A percentile compares a stretch with the other conserved stretches of the same genome.
Evolutionary conservation across 2,113 vertebrate species (phyloP).

Genomic region (Odocoileus virginianus): DNA sequence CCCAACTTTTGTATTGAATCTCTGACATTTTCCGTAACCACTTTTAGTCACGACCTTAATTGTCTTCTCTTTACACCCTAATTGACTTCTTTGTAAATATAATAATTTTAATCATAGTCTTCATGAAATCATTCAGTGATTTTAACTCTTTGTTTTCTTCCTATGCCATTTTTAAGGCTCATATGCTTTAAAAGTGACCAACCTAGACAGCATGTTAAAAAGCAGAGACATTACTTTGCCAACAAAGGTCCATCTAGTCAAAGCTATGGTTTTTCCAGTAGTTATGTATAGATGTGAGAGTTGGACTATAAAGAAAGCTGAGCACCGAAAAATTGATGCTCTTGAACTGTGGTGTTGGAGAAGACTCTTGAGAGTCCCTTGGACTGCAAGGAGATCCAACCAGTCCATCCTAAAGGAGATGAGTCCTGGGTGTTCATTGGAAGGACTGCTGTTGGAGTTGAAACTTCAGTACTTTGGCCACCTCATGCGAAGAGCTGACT

Average conservation of each 20-base stretch:
- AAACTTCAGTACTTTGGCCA: not conserved
- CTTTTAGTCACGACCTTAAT: not conserved
- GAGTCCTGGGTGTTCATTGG: not conserved
- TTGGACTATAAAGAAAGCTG: not conserved
- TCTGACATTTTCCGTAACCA: not conserved
- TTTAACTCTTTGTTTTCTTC: conserved; percentile 3
- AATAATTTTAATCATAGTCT: not conserved
- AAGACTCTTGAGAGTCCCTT: not conserved
- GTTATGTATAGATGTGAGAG: not conserved
- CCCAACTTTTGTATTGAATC: not conserved
- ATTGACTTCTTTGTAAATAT: not conserved
- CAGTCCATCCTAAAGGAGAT: not conserved
- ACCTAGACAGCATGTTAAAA: not conserved
- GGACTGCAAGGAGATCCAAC: not conserved
- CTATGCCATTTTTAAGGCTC: not conserved
- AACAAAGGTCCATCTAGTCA: not conserved
- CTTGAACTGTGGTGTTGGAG: not conserved
- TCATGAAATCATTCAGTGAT: not conserved
- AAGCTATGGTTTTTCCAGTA: not conserved
- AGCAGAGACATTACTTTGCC: not conserved
- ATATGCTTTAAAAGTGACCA: not conserved
- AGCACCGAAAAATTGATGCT: not conserved
- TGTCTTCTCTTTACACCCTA: not conserved
- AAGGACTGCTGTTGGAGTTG: not conserved
- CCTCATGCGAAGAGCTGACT: not conserved